Percentiles rank a stretch among this genome's conserved stretches.
phyloP scores from a whole-genome alignment of 2,113 vertebrate species.

The Eulacestoma nigropectus region DNA sequence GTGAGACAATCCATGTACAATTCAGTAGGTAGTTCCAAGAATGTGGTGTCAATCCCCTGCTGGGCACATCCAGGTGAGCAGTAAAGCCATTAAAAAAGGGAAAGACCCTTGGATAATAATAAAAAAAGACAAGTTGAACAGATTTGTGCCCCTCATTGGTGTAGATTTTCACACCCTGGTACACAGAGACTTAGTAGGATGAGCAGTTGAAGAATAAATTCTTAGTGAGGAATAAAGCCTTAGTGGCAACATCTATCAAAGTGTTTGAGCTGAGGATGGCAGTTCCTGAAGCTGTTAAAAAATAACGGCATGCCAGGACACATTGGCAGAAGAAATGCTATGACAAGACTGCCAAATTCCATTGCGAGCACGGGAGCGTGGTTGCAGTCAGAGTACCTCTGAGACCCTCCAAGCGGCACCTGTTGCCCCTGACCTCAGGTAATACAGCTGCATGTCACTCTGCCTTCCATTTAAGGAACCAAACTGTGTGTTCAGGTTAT shows the following conservation, averaged over 20 bases:
- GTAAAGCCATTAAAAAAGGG: neutral
- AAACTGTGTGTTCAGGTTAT: too few relatives aligned
- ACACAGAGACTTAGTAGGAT: neutral
- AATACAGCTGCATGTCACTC: neutral
- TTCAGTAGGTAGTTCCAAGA: neutral
- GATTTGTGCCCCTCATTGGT: neutral
- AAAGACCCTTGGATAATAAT: neutral
- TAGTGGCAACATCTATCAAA: neutral
- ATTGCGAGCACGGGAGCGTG: fast-evolving
- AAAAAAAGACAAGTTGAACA: neutral
- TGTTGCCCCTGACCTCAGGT: neutral
- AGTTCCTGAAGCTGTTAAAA: neutral
- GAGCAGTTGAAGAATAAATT: neutral
- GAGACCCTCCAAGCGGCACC: neutral
- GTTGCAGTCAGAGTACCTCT: neutral
- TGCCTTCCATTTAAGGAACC: neutral
- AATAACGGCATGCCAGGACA: neutral
- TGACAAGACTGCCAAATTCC: neutral
- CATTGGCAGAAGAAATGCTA: fast-evolving
- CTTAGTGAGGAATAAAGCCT: neutral
- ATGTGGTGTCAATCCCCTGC: neutral
- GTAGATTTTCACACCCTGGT: neutral
- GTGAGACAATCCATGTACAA: neutral
- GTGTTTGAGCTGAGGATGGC: neutral
- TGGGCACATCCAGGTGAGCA: neutral